Base-by-base conservation (phyloP, 2,888 invertebrate species). In the Adelphocoris suturalis region DNA sequence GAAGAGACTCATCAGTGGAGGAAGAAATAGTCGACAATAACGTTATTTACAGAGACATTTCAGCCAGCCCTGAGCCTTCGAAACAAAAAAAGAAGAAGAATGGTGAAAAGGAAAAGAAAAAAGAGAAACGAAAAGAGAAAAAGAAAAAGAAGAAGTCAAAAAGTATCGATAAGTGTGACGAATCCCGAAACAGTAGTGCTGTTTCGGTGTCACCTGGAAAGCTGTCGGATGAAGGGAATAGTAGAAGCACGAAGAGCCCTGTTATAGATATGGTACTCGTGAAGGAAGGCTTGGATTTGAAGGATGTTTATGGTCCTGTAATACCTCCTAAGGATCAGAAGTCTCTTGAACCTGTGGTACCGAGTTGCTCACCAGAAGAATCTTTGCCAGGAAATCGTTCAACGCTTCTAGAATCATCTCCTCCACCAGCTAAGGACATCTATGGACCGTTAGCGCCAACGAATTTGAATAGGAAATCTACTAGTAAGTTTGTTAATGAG, bases 251-350 rank as follows among this genome's bases (percentile, higher is more conserved):
- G 3, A 27, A 28, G 13, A 78, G 46, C 3, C n/a, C 37, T 14
- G 16, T 78, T 14, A n/a, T 7, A 1, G 37, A 78, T 5, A 9
- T 78, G 27, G 3, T n/a, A 16, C 14, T 5, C 7, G 80, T n/a
- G 46, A 47, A 80, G 46, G 19, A 47, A 12, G 48, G 37, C 47
- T 14, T 19, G 46, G 5, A 37, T 11, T n/a, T 57, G 68, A 78
- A 76, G 75, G 89, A 90, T 16, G 47, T 89, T 16, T 89, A 80
- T 80, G 90, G 91, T 52, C 89, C 91, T 9, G 81, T n/a, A 19
- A 28, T 61, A 61, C 90, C 91, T 37, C 48, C 68, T 28, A 57
- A 75, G 37, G 37, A 13, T 46, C 19, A 19, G 55, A 28, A 52
- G 12, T 13, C 28, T 9, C 3, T 85, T 13, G 55, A n/a, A 55